phyloP scores from a whole-genome alignment of 2,797 vertebrate species.

The Monodelphis domestica region DNA sequence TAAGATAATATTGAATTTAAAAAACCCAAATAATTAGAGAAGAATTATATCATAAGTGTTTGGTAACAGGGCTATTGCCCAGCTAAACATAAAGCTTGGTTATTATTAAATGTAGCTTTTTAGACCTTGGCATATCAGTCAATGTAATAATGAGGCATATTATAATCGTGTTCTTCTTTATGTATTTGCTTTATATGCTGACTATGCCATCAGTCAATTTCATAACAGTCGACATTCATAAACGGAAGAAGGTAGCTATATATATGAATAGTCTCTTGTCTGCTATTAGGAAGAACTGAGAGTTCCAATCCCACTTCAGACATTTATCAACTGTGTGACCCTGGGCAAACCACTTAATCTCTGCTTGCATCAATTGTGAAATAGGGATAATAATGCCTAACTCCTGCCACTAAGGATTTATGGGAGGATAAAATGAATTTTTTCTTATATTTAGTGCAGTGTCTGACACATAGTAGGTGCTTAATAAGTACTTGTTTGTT shows the following conservation, averaged over 20 bases:
- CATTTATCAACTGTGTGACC: background rate
- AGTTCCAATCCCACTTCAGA: background rate
- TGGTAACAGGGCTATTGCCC: background rate
- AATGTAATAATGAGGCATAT: background rate
- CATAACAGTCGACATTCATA: background rate
- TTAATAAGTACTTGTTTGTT: background rate
- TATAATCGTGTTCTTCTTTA: background rate
- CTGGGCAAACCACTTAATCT: background rate
- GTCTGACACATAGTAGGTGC: background rate
- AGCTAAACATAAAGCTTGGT: background rate
- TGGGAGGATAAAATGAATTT: background rate
- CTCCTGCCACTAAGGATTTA: background rate
- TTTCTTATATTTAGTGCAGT: background rate
- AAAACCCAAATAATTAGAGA: background rate
- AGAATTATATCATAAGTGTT: background rate
- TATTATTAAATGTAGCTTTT: background rate
- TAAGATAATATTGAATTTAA: background rate
- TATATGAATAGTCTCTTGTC: background rate
- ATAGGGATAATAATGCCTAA: background rate
- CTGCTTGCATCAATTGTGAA: background rate
- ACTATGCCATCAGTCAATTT: background rate
- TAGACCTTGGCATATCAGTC: background rate
- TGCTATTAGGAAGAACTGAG: background rate
- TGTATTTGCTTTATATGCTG: constrained; percentile 24
- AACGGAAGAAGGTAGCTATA: background rate